Conservation (phyloP, 2,113 vertebrate genomes). For the Zeus faber region DNA sequence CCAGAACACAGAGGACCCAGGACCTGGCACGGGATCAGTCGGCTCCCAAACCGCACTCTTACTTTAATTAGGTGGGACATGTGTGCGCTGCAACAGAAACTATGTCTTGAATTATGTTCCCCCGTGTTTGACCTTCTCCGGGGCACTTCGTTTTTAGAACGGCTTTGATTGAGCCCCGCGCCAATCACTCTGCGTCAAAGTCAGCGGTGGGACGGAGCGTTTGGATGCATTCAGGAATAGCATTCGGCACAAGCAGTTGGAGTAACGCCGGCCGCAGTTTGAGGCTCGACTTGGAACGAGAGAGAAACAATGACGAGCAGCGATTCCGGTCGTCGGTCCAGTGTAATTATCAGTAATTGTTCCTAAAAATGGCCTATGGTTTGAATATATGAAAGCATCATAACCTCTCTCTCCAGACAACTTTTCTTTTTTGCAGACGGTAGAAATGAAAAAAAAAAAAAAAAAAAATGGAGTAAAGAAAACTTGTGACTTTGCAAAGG, state of each 20-base stretch:
- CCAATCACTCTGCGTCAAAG: slow-evolving; percentile 24
- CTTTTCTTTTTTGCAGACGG: slow-evolving; percentile 40
- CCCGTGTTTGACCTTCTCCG: slow-evolving; percentile 43
- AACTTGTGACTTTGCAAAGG: slow-evolving; percentile 37
- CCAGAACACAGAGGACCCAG: slow-evolving; percentile 46
- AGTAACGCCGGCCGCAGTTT: slow-evolving; percentile 25
- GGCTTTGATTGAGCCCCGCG: slow-evolving; percentile 21
- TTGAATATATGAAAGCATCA: slow-evolving; percentile 39
- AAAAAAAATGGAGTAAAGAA: slow-evolving; percentile 33
- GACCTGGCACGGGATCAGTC: slow-evolving; percentile 50
- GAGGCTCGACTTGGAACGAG: slow-evolving; percentile 25
- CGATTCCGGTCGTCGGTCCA: slow-evolving; percentile 36
- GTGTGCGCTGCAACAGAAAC: slow-evolving; percentile 20
- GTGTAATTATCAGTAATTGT: slow-evolving; percentile 48
- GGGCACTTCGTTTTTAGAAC: slow-evolving; percentile 34
- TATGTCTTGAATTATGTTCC: slow-evolving; percentile 52
- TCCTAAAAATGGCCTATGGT: slow-evolving; percentile 35
- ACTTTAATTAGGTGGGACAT: slow-evolving; percentile 56
- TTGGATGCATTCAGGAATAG: slow-evolving; percentile 37
- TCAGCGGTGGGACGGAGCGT: slow-evolving; percentile 37
- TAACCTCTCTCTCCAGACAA: slow-evolving; percentile 56
- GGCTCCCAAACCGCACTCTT: slow-evolving; percentile 27
- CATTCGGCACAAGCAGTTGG: slow-evolving; percentile 32
- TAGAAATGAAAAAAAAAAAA: slow-evolving; percentile 28
- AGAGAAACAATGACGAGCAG: slow-evolving; percentile 22